These are phyloP conservation scores for Belonocnema kinseyi DNA, from an alignment of 1,140 invertebrate species.

Conservation along the genomic window DNA sequence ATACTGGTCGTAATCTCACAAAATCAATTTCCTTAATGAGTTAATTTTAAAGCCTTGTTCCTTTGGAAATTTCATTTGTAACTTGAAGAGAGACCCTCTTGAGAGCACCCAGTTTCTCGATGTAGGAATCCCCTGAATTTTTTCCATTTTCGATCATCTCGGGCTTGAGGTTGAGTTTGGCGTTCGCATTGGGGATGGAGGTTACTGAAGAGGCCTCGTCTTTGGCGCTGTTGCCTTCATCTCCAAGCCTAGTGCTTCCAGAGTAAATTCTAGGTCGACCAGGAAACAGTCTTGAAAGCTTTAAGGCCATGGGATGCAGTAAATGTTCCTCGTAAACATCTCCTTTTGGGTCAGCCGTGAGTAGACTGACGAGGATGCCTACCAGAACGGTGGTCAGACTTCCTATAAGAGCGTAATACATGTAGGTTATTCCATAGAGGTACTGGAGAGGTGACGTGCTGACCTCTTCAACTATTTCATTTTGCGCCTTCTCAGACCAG, in stretches of 20 bases:
- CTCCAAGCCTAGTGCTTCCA: slow-evolving; percentile 56
- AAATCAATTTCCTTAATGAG: not conserved
- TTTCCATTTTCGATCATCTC: slow-evolving; percentile 55
- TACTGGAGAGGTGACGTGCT: slow-evolving; percentile 60
- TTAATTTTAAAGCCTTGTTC: slow-evolving; percentile 63
- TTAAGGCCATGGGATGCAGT: slow-evolving; percentile 80
- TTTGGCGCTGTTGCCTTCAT: slow-evolving; percentile 52
- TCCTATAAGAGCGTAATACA: slow-evolving; percentile 85
- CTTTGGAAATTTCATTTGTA: slow-evolving; percentile 70
- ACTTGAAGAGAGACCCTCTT: slow-evolving; percentile 70
- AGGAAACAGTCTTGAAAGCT: slow-evolving; percentile 77
- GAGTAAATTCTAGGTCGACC: slow-evolving; percentile 73
- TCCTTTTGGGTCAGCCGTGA: slow-evolving; percentile 78
- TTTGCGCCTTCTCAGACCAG: slow-evolving; percentile 38
- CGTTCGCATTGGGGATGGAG: slow-evolving; percentile 51
- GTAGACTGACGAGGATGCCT: slow-evolving; percentile 80
- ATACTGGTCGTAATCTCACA: not conserved
- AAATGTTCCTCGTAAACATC: slow-evolving; percentile 82
- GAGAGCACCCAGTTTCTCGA: slow-evolving; percentile 67
- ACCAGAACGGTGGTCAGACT: slow-evolving; percentile 81
- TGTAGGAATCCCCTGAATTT: slow-evolving; percentile 60
- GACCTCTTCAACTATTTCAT: slow-evolving; percentile 31
- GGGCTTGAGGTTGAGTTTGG: slow-evolving; percentile 52
- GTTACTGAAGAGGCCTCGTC: slow-evolving; percentile 52
- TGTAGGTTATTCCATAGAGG: slow-evolving; percentile 83